phyloP scores from a whole-genome alignment of 2,113 vertebrate genomes.

The Pterophyllum scalare region DNA sequence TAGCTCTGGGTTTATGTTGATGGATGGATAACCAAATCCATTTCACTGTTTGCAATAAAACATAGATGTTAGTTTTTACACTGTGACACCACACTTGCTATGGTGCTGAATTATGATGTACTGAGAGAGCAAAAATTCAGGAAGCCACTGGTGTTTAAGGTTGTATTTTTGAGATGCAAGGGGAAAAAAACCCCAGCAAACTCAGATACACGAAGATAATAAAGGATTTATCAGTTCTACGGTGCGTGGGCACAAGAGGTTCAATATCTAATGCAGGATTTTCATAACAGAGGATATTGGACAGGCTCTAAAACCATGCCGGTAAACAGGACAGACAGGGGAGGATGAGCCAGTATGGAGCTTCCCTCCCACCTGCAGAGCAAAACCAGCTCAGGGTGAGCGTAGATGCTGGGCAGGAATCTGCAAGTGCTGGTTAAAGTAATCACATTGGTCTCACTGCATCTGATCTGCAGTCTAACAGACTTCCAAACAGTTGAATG shows the following conservation, averaged over 20 bases:
- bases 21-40: constrained; percentile 77
- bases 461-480: constrained; percentile 88
- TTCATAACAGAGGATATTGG: constrained; percentile 44
- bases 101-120: constrained; percentile 51
- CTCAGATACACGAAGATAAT: constrained; percentile 25
- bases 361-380: constrained; percentile 66
- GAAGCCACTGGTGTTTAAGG: constrained; percentile 25
- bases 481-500: constrained; percentile 89
- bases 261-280: constrained; percentile 23
- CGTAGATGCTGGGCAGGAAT: constrained; percentile 77
- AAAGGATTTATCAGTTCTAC: constrained; percentile 36
- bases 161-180: constrained; percentile 21
- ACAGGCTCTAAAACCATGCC: constrained; percentile 19
- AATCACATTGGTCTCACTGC: constrained; percentile 89
- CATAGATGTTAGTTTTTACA: constrained; percentile 63
- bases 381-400: constrained; percentile 56
- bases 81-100: constrained; percentile 57
- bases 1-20: constrained; percentile 66
- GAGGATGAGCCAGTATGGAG: constrained; percentile 42
- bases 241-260: constrained; percentile 41
- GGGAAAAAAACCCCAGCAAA: constrained; percentile 12
- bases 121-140: not conserved
- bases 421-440: constrained; percentile 84
- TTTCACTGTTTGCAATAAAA: constrained; percentile 75
- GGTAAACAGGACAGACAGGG: constrained; percentile 46